Base-by-base conservation (phyloP, 2,888 invertebrate species). In the Heteropelma amictum region DNA sequence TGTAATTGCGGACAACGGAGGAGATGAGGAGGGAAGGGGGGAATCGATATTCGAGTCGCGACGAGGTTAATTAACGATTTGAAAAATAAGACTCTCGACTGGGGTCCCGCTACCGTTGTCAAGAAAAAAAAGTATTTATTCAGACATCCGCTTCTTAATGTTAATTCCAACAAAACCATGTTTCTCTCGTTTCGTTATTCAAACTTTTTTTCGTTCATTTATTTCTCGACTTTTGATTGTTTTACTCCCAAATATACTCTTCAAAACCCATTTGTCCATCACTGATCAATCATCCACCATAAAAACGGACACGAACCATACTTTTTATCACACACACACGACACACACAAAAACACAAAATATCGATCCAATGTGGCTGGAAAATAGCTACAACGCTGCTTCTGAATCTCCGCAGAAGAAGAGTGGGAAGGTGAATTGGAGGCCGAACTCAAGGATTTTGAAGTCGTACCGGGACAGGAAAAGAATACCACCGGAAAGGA, bases 351-450 rank as follows among this genome's bases (percentile, higher is more conserved):
- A 19, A 35, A 71, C 26, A 69, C 64, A 70, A 49, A 70, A 58
- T 77, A 68, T 79, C 77, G 81, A 78, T 73, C 81, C 81, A 84
- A 83, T 80, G 84, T n/a, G 38, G 35, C 68, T 82, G 81, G 82
- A 83, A 86, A 84, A 83, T 85, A 83, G 84, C 84, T 87, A 85
- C 85, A 85, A 85, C 83, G 84, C 86, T 85, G 84, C 86, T 86
- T 87, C 85, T 88, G 83, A 85, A 82, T 86, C 84, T 88, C 89
- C 87, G 86, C 90, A 92, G 91, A 94, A 94, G 96, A 96, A 90
- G 97, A 97, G 91, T 97, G 97, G 97, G 98, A 98, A 91, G 96
- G 95, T 89, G 98, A 98, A 90, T 91, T 98, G 87, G 97, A 97
- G 88, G 97, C 97, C 56, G 98, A 98, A 90, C 92, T 98, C 82